Base-by-base conservation (phyloP, 2,888 invertebrate genomes). In the Melanchra persicariae region DNA sequence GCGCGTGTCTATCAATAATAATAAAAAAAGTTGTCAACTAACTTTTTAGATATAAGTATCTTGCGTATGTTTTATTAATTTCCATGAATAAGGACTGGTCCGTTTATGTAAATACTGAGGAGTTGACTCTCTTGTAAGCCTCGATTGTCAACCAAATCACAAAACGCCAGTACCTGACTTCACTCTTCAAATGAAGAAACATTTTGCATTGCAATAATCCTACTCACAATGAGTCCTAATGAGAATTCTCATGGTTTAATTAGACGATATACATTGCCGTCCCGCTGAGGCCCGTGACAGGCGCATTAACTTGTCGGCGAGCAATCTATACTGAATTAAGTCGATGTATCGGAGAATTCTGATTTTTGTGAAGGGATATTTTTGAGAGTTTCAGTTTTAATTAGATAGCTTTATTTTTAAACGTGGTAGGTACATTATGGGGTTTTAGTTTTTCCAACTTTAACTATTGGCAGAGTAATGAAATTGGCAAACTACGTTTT, bases 241-340 rank as follows among this genome's bases (percentile, higher is more conserved):
- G 86, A 90, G 89, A 86, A 84, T 86, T 85, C 81, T 62, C 70
- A 60, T 67, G 71, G 30, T 51, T 70, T 89, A 89, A 89, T 90
- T 88, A 88, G 84, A 82, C 65, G 71, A 45, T 74, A 70, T 85
- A 85, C 87, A 85, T 85, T 80, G 81, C 84, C 59, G 77, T 57
- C 74, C 67, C 70, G 67, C 70, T 71, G 81, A 63, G 74, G 67
- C 24, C 15, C 51, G 62, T 87, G 90, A 89, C 89, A 87, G 81
- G 63, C 69, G 87, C 79, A 90, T 90, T 90, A 90, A 89, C 87
- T 86, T 88, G 90, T 90, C 90, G 82, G 70, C 83, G 64, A 62
- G 87, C 67, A 81, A 71, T 81, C 63, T 74, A 73, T 69, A 66
- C 55, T 52, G 59, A 61, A 52, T 69, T 63, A 57, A 68, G 22